phyloP scores from a whole-genome alignment of 2,113 vertebrate genomes.

The Chlorocebus sabaeus region DNA sequence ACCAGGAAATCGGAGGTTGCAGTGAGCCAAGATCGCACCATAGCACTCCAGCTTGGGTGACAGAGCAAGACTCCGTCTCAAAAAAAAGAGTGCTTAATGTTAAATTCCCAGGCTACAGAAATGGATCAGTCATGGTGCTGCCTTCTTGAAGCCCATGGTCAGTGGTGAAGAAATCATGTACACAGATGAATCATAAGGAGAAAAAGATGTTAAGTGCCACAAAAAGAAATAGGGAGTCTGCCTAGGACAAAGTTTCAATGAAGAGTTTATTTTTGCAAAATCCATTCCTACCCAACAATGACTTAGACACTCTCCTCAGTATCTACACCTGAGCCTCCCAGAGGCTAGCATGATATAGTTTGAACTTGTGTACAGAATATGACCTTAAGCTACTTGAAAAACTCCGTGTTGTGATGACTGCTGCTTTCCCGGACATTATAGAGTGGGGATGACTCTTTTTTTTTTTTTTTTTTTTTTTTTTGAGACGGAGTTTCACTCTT shows the following conservation, averaged over 20 bases:
- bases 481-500: no score
- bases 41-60: no score
- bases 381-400: background rate
- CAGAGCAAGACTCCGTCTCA: no score
- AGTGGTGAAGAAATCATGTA: background rate
- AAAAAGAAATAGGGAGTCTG: background rate
- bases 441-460: background rate
- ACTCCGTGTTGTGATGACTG: background rate
- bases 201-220: background rate
- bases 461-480: no score
- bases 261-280: background rate
- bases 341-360: background rate
- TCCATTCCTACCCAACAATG: background rate
- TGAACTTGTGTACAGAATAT: background rate
- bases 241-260: background rate
- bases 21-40: no score
- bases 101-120: background rate
- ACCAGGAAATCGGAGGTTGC: no score
- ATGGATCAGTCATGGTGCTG: background rate
- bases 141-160: background rate
- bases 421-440: background rate
- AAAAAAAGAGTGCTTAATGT: no score
- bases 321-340: background rate
- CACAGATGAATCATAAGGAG: background rate
- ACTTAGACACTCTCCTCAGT: background rate